Conservation (phyloP, 2,797 vertebrate species). For the Typhlichthys subterraneus region DNA sequence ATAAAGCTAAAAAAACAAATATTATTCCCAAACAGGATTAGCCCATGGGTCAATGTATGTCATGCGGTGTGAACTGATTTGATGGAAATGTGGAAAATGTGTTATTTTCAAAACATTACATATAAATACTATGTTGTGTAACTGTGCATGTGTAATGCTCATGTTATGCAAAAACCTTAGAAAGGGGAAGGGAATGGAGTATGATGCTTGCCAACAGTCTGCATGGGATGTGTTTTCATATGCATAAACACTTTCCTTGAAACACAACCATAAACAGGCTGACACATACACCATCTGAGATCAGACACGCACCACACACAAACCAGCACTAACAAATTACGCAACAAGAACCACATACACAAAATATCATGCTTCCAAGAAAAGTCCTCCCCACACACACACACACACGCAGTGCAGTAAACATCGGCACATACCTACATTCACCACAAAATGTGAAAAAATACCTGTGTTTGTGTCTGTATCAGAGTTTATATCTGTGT, state of each 20-base stretch:
- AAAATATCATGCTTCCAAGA: slow-evolving; percentile 36
- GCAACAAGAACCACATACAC: slow-evolving; percentile 23
- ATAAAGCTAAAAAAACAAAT: no score
- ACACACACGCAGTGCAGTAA: slow-evolving; percentile 49
- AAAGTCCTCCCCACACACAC: slow-evolving; percentile 35
- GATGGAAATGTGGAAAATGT: no score
- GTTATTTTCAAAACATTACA: no score
- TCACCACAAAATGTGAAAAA: slow-evolving; percentile 50
- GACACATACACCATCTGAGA: neutral
- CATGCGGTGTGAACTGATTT: no score
- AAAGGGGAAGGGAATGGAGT: neutral
- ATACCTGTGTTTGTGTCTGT: slow-evolving; percentile 24
- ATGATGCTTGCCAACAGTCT: slow-evolving; percentile 17
- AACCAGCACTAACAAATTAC: slow-evolving; percentile 15
- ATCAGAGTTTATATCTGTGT: slow-evolving; percentile 22
- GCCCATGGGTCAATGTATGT: no score
- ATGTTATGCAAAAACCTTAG: neutral
- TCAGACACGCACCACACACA: slow-evolving; percentile 9
- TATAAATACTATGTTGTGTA: no score
- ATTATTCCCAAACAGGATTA: no score
- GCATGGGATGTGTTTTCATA: slow-evolving; percentile 35
- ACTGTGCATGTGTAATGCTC: no score
- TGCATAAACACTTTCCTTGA: slow-evolving; percentile 58
- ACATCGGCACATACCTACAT: slow-evolving; percentile 51
- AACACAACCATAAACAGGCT: slow-evolving; percentile 38